Percentiles rank a stretch among this genome's conserved stretches.
Evolutionary conservation across 2,888 invertebrate genomes (phyloP).

Genomic region (Metalampra italica): DNA sequence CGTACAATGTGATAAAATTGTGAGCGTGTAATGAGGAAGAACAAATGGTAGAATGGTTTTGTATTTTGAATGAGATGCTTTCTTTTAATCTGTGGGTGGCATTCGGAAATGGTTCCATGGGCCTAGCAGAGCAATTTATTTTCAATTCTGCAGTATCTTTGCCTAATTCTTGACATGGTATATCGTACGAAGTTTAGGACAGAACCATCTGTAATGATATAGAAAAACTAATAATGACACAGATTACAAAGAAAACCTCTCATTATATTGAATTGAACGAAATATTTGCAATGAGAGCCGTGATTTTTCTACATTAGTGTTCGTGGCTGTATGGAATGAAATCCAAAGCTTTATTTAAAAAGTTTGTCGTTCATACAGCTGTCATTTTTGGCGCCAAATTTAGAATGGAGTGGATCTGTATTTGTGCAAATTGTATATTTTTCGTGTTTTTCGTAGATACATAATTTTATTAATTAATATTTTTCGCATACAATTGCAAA

Average conservation of each 20-base stretch:
- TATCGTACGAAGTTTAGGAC: too few species aligned
- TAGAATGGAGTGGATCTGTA: conserved; percentile 2
- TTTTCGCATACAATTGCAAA: too few species aligned
- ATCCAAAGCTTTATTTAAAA: conserved; percentile 1
- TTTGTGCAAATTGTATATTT: conserved; percentile 11
- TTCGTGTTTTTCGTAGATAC: conserved; percentile 11
- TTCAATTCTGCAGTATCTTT: too few species aligned
- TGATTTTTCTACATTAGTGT: neutral
- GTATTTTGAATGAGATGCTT: neutral
- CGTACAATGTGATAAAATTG: neutral
- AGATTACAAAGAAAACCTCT: too few species aligned
- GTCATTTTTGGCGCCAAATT: conserved; percentile 29
- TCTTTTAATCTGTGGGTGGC: too few species aligned
- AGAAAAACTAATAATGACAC: too few species aligned
- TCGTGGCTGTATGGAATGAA: neutral
- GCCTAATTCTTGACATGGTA: too few species aligned
- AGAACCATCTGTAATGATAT: too few species aligned
- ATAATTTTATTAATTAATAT: neutral
- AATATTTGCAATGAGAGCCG: too few species aligned
- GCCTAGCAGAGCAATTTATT: too few species aligned
- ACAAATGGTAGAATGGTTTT: neutral
- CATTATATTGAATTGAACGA: too few species aligned
- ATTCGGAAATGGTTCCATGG: too few species aligned
- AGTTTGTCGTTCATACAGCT: conserved; percentile 17
- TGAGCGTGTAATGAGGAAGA: neutral